Percentiles rank a stretch among this genome's conserved stretches.
These are phyloP conservation scores for Festucalex cinctus DNA, from an alignment of 2,113 vertebrate genomes.

Conservation along the genomic window DNA sequence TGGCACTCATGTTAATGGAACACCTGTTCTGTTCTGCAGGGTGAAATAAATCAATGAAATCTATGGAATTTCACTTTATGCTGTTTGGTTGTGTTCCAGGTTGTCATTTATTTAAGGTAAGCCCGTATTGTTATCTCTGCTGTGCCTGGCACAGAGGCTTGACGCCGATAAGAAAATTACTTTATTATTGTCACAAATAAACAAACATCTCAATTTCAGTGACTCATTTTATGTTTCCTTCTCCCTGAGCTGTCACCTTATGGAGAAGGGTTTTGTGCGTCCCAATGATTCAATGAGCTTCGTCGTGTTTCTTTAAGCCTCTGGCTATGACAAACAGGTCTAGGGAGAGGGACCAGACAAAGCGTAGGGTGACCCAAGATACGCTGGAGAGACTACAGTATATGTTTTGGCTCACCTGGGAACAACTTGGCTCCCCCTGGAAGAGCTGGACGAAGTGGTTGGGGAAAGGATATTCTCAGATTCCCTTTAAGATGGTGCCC, in stretches of 20 bases:
- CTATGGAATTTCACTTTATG: conserved; percentile 18
- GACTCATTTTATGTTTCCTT: neutral
- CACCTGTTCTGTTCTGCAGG: neutral
- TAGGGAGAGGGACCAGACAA: neutral
- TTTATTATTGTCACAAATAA: conserved; percentile 54
- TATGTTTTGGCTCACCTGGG: too few species aligned
- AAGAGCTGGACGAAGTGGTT: too few species aligned
- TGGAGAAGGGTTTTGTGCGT: neutral
- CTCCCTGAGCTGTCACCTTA: neutral
- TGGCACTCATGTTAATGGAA: neutral
- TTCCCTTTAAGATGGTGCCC: too few species aligned
- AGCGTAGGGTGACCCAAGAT: neutral
- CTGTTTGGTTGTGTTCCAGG: neutral
- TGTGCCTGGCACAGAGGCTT: conserved; percentile 67
- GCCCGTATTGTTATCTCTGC: conserved; percentile 43
- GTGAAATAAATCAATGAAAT: neutral
- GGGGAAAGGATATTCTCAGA: too few species aligned
- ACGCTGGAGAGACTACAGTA: too few species aligned
- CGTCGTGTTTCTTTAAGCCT: neutral
- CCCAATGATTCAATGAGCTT: neutral
- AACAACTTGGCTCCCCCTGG: too few species aligned
- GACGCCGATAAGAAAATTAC: conserved; percentile 61
- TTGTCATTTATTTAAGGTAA: conserved; percentile 16
- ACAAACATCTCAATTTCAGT: conserved; percentile 22
- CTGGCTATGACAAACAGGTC: neutral